Conservation (phyloP, 2,888 invertebrate genomes). For the Drosophila multiciliata region DNA sequence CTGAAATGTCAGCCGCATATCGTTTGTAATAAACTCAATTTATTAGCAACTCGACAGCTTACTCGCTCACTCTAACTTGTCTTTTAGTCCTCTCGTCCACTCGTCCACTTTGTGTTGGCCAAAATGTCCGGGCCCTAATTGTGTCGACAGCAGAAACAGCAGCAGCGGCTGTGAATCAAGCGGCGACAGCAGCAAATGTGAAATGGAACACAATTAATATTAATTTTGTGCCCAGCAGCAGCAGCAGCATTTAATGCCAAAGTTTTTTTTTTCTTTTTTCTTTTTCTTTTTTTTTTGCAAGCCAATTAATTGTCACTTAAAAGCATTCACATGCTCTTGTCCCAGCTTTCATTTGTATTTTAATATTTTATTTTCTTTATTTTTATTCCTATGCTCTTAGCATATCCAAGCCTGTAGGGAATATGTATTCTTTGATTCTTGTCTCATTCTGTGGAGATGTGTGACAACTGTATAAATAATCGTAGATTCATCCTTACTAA, state of each 20-base stretch:
- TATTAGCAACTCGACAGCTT: slow-evolving; percentile 58
- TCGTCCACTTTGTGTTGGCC: slow-evolving; percentile 42
- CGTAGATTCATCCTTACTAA: too few species aligned
- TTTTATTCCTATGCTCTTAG: slow-evolving; percentile 17
- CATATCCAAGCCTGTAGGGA: too few species aligned
- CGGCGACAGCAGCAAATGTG: slow-evolving; percentile 41
- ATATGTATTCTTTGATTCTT: too few species aligned
- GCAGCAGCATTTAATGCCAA: slow-evolving; percentile 61
- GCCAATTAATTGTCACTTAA: slow-evolving; percentile 75
- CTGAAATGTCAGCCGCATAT: slow-evolving; percentile 65
- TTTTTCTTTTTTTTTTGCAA: slow-evolving; percentile 10
- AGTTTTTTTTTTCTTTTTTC: slow-evolving; percentile 40
- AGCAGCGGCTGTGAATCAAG: slow-evolving; percentile 11
- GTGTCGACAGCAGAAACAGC: slow-evolving; percentile 28
- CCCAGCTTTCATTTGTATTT: slow-evolving; percentile 29
- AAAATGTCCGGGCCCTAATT: slow-evolving; percentile 45
- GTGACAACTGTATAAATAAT: too few species aligned
- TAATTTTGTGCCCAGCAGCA: slow-evolving; percentile 56
- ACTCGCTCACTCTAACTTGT: slow-evolving; percentile 9
- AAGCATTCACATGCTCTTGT: slow-evolving; percentile 73
- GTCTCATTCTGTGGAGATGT: too few species aligned
- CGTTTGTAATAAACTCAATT: slow-evolving; percentile 74
- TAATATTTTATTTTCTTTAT: slow-evolving; percentile 23
- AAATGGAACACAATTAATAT: slow-evolving; percentile 77
- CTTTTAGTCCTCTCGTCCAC: slow-evolving; percentile 20